A percentile compares a stretch with the other conserved stretches of the same genome.
Evolutionary conservation across 2,888 invertebrate genomes (phyloP).

Genomic region (Troides aeacus): DNA sequence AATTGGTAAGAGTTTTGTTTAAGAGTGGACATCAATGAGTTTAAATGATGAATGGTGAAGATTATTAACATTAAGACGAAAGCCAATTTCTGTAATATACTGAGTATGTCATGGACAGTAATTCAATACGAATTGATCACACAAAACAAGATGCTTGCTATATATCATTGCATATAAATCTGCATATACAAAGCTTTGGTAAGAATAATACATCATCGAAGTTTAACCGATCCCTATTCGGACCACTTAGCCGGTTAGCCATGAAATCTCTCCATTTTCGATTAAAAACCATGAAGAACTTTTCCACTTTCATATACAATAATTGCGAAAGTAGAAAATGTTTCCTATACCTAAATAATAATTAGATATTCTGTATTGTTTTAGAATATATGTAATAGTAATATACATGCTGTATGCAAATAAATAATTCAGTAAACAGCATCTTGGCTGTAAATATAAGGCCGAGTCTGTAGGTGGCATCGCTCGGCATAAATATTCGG

Average conservation of each 20-base stretch:
- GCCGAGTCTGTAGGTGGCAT: slow-evolving; percentile 60
- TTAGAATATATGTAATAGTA: neutral
- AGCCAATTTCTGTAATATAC: too few species aligned
- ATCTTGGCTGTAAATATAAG: slow-evolving; percentile 59
- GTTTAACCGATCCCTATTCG: neutral
- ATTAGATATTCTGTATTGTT: neutral
- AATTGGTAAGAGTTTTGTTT: too few species aligned
- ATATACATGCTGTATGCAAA: slow-evolving; percentile 38
- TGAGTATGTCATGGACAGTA: too few species aligned
- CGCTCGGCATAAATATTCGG: slow-evolving; percentile 65
- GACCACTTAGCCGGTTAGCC: neutral
- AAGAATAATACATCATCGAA: neutral
- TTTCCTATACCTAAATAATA: neutral
- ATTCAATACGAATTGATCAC: too few species aligned
- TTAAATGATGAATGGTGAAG: too few species aligned
- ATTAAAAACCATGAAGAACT: neutral
- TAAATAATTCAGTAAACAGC: slow-evolving; percentile 43
- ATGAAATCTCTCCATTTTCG: neutral
- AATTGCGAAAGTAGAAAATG: neutral
- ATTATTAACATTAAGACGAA: too few species aligned
- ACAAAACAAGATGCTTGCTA: neutral
- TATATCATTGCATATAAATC: neutral
- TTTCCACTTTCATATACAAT: neutral
- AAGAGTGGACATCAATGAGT: too few species aligned
- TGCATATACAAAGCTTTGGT: neutral